These are phyloP conservation scores for Sus cebifrons DNA, from an alignment of 2,797 vertebrate species.

Conservation along the genomic window DNA sequence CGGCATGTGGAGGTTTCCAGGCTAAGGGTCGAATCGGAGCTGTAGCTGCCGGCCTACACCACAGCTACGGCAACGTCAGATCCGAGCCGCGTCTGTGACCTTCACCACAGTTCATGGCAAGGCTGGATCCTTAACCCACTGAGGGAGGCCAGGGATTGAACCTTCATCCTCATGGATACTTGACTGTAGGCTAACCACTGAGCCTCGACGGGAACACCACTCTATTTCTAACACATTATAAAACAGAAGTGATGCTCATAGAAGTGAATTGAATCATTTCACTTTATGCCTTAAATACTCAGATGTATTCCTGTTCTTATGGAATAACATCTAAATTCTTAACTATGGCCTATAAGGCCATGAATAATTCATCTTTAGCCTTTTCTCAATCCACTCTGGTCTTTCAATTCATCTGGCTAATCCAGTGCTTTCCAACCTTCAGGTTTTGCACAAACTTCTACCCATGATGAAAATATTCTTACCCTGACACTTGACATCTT, in stretches of 20 bases:
- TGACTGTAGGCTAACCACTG: too few species aligned
- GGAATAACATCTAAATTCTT: background rate
- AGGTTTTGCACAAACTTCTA: background rate
- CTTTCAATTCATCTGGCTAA: background rate
- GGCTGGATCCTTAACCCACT: too few species aligned
- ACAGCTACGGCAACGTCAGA: too few species aligned
- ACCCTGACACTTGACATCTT: background rate
- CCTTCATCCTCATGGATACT: too few species aligned
- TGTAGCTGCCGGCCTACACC: too few species aligned
- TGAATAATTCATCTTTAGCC: background rate
- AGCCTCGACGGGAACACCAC: too few species aligned
- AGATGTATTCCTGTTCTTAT: background rate
- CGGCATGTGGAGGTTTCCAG: too few species aligned
- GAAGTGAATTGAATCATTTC: background rate
- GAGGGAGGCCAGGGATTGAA: too few species aligned
- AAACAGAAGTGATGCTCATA: background rate
- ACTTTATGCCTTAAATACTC: background rate
- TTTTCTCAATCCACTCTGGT: background rate
- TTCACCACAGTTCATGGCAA: too few species aligned
- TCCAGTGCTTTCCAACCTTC: background rate
- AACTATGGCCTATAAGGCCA: background rate
- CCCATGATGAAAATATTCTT: background rate
- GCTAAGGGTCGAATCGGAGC: too few species aligned
- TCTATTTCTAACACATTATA: background rate
- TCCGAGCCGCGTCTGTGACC: too few species aligned